Evolutionary conservation across 2,113 vertebrate species (phyloP).

Genomic region (Pachyramphus minor): DNA sequence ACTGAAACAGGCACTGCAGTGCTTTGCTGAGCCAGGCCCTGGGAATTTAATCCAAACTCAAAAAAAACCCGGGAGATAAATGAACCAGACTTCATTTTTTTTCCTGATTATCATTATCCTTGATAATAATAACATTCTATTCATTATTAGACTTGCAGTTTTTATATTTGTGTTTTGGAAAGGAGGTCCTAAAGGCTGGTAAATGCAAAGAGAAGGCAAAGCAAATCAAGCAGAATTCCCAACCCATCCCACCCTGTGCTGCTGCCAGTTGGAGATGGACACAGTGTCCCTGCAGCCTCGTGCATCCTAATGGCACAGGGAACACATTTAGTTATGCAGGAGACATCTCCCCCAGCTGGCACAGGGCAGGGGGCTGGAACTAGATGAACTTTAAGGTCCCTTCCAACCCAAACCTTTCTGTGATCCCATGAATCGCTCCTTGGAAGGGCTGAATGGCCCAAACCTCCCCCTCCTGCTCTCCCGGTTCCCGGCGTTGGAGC

Average conservation of each 20-base stretch:
- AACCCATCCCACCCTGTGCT: background rate
- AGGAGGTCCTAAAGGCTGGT: background rate
- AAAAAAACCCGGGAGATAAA: background rate
- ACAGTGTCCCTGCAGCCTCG: background rate
- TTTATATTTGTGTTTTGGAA: background rate
- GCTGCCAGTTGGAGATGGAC: background rate
- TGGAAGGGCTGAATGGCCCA: background rate
- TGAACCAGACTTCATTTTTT: background rate
- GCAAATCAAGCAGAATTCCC: background rate
- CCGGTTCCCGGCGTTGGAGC: background rate
- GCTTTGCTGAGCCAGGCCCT: background rate
- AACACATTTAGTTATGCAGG: slow-evolving; percentile 29
- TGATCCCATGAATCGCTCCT: background rate
- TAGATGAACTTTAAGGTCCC: background rate
- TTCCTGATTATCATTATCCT: background rate
- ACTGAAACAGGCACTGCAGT: fast-evolving
- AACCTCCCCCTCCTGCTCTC: background rate
- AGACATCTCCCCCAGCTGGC: background rate
- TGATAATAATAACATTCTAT: background rate
- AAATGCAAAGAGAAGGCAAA: background rate
- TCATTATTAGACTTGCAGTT: background rate
- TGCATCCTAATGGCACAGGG: background rate
- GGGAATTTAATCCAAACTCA: too few species aligned
- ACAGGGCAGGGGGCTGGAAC: background rate
- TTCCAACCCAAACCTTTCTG: background rate